Conservation (phyloP, 2,888 invertebrate genomes). For the Drosophila nr. perissopoda region DNA sequence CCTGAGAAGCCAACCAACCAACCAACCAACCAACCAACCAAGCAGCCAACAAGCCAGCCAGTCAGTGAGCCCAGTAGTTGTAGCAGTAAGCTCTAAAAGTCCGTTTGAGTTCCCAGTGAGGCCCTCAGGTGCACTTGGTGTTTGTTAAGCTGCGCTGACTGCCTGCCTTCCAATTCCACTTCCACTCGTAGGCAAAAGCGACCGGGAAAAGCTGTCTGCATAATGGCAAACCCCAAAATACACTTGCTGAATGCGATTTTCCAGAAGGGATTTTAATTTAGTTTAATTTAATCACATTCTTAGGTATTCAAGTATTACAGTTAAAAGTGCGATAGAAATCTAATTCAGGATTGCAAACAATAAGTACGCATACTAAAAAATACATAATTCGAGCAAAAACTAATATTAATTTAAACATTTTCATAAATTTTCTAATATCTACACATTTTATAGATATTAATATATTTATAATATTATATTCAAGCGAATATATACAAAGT, state of each 20-base stretch:
- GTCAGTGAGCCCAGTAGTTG: conserved; percentile 26
- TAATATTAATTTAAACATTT: not conserved
- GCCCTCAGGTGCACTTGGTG: conserved; percentile 75
- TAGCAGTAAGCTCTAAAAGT: conserved; percentile 42
- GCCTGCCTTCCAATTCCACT: conserved; percentile 38
- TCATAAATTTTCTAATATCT: accelerated
- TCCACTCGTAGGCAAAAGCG: conserved; percentile 34
- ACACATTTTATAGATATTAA: not conserved
- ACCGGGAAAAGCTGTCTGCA: not conserved
- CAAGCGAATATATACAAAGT: not conserved
- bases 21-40: conserved; percentile 6
- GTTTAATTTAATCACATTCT: not conserved
- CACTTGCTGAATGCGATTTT: conserved; percentile 17
- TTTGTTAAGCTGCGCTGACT: conserved; percentile 43
- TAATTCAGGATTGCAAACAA: not conserved
- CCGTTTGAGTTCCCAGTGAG: conserved; percentile 45
- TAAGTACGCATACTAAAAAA: too few relatives aligned
- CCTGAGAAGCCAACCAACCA: conserved; percentile 51
- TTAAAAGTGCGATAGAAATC: not conserved
- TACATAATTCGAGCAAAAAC: not conserved
- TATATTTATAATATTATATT: not conserved
- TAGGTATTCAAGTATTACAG: not conserved
- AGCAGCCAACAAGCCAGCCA: conserved; percentile 6
- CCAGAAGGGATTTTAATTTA: not conserved
- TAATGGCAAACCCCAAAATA: conserved; percentile 7